A percentile compares a stretch with the other conserved stretches of the same genome.
phyloP scores from a whole-genome alignment of 2,888 invertebrate genomes.

The Gasteruption jaculator region DNA sequence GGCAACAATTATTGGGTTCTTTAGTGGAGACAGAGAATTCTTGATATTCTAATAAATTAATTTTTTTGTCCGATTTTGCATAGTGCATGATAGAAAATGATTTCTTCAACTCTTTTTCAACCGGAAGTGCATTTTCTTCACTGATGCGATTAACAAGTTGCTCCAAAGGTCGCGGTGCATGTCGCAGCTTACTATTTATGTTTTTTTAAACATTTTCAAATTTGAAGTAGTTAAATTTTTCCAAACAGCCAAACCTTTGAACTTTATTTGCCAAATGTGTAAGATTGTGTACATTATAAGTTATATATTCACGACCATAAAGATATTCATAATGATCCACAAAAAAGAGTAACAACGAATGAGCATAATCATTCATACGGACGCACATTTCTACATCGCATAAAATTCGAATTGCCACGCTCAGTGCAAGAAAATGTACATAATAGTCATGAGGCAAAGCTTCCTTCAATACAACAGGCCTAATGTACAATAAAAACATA shows the following conservation, averaged over 20 bases:
- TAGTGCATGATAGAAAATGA: slow-evolving; percentile 12
- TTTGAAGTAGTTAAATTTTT: too few species aligned
- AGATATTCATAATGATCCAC: slow-evolving; percentile 20
- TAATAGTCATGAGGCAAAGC: slow-evolving; percentile 20
- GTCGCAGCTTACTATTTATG: slow-evolving; percentile 22
- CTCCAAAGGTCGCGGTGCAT: slow-evolving; percentile 22
- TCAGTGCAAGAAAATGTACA: slow-evolving; percentile 27
- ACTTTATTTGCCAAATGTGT: slow-evolving; percentile 23
- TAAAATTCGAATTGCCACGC: slow-evolving; percentile 26
- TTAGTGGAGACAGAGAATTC: slow-evolving; percentile 14
- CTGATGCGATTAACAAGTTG: slow-evolving; percentile 23
- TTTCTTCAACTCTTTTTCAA: slow-evolving; percentile 7
- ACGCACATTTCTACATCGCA: slow-evolving; percentile 18
- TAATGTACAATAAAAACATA: slow-evolving; percentile 27
- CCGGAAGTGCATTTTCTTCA: slow-evolving; percentile 8
- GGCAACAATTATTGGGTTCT: slow-evolving; percentile 17
- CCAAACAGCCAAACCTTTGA: slow-evolving; percentile 23
- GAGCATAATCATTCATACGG: slow-evolving; percentile 21
- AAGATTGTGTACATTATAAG: slow-evolving; percentile 28
- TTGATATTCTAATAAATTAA: slow-evolving; percentile 12
- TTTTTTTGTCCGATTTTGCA: slow-evolving; percentile 6
- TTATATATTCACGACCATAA: slow-evolving; percentile 22
- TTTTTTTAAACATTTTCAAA: slow-evolving; percentile 24
- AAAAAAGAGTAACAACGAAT: slow-evolving; percentile 25
- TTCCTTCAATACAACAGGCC: slow-evolving; percentile 23